Evolutionary conservation across 1,140 invertebrate species (phyloP).

Genomic region (Hylyphantes graminicola): DNA sequence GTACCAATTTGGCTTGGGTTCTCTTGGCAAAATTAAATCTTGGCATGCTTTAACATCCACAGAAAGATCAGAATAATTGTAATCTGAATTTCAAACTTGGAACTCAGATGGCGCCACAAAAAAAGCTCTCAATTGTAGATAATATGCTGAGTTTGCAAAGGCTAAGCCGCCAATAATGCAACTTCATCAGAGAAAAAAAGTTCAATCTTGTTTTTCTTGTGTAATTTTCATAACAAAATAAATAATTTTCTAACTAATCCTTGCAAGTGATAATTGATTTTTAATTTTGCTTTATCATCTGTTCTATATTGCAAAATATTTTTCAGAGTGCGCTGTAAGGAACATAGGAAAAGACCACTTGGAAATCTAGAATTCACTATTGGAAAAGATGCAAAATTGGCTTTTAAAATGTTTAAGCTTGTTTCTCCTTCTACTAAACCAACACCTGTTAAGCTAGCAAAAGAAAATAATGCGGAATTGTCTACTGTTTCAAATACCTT

Average conservation of each 20-base stretch:
- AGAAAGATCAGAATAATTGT: too few relatives aligned
- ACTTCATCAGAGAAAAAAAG: too few relatives aligned
- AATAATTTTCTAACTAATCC: too few relatives aligned
- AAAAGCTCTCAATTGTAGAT: too few relatives aligned
- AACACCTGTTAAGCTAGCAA: slow-evolving; percentile 67
- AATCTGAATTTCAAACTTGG: too few relatives aligned
- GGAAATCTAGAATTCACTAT: slow-evolving; percentile 67
- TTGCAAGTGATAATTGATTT: not conserved
- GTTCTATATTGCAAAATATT: not conserved
- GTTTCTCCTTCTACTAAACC: slow-evolving; percentile 67
- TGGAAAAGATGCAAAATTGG: slow-evolving; percentile 67
- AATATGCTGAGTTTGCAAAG: too few relatives aligned
- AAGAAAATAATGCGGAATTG: slow-evolving; percentile 70
- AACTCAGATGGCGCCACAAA: too few relatives aligned
- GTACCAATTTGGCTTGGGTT: too few relatives aligned
- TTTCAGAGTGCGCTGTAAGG: slow-evolving; percentile 67
- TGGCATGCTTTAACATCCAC: too few relatives aligned
- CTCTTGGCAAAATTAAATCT: too few relatives aligned
- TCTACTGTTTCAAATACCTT: slow-evolving; percentile 66
- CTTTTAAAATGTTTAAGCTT: slow-evolving; percentile 69
- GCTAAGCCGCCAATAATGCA: too few relatives aligned
- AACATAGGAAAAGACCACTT: slow-evolving; percentile 69
- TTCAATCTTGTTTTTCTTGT: not conserved
- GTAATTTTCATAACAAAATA: not conserved
- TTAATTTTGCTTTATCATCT: slow-evolving; percentile 6